These are phyloP conservation scores for Tipula confusa DNA, from an alignment of 2,888 invertebrate genomes.

Conservation along the genomic window DNA sequence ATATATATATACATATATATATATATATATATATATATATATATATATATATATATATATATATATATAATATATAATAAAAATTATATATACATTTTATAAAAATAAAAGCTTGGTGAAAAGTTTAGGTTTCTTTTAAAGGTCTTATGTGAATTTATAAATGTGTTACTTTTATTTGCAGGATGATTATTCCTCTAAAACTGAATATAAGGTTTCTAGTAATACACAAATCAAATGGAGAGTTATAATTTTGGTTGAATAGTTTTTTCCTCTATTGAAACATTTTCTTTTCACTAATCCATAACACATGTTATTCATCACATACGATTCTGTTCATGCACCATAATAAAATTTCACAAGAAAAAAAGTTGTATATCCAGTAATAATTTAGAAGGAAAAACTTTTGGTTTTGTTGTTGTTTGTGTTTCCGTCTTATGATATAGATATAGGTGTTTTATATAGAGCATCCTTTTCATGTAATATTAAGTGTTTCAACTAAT, in stretches of 20 bases:
- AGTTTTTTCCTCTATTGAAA: background rate
- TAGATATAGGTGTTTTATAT: background rate
- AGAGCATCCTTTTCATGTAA: background rate
- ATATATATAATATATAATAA: background rate
- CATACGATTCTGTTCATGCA: background rate
- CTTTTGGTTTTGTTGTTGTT: background rate
- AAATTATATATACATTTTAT: background rate
- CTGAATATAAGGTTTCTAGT: background rate
- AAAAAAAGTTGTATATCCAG: background rate
- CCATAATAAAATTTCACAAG: background rate
- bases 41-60: too few species aligned
- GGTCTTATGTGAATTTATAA: background rate
- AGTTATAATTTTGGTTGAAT: background rate
- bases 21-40: too few species aligned
- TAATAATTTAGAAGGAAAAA: background rate
- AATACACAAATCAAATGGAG: too few species aligned
- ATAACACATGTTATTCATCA: slow-evolving; percentile 12
- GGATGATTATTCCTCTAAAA: too few species aligned
- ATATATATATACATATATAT: too few species aligned
- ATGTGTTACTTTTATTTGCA: background rate
- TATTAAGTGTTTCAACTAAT: background rate
- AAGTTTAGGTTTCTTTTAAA: slow-evolving; percentile 14
- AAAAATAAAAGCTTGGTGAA: slow-evolving; percentile 1
- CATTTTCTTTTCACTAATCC: slow-evolving; percentile 9
- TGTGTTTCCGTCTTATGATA: background rate